Evolutionary conservation across 2,888 invertebrate species (phyloP).

Genomic region (Miltochrista miniata): DNA sequence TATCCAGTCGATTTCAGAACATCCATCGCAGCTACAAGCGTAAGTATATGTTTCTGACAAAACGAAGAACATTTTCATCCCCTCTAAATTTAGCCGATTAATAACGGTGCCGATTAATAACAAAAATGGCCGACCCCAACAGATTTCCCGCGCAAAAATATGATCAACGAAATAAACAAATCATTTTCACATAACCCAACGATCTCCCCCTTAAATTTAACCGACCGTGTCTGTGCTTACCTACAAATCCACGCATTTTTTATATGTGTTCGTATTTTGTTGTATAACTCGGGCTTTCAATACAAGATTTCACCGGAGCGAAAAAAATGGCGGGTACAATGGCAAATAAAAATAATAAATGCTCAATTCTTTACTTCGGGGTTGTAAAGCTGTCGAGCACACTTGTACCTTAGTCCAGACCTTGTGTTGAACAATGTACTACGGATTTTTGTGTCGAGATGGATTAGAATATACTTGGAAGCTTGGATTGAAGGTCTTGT

Average conservation of each 20-base stretch:
- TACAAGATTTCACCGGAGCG: constrained; percentile 64
- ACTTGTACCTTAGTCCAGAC: constrained; percentile 56
- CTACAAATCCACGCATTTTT: constrained; percentile 1
- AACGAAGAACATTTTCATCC: background rate
- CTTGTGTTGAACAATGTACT: constrained; percentile 4
- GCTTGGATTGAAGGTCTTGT: background rate
- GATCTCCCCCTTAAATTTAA: constrained; percentile 9
- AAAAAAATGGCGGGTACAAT: constrained; percentile 61
- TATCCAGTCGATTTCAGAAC: background rate
- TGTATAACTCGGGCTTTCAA: constrained; percentile 34
- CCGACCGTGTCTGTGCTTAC: constrained; percentile 7
- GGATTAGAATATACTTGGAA: background rate
- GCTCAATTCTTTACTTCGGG: constrained; percentile 75
- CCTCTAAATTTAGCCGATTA: background rate
- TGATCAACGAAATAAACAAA: constrained; percentile 8
- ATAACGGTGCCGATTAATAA: too few species aligned
- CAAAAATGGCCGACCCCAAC: background rate
- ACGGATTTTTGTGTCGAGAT: constrained; percentile 1
- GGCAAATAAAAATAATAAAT: constrained; percentile 80
- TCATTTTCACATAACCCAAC: constrained; percentile 7
- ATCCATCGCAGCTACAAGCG: background rate
- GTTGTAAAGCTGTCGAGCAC: constrained; percentile 77
- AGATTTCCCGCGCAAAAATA: constrained; percentile 3
- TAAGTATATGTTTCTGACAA: background rate
- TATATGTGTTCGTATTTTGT: constrained; percentile 6